These are phyloP conservation scores for Callipepla californica DNA, from an alignment of 2,113 vertebrate genomes.

Conservation along the genomic window DNA sequence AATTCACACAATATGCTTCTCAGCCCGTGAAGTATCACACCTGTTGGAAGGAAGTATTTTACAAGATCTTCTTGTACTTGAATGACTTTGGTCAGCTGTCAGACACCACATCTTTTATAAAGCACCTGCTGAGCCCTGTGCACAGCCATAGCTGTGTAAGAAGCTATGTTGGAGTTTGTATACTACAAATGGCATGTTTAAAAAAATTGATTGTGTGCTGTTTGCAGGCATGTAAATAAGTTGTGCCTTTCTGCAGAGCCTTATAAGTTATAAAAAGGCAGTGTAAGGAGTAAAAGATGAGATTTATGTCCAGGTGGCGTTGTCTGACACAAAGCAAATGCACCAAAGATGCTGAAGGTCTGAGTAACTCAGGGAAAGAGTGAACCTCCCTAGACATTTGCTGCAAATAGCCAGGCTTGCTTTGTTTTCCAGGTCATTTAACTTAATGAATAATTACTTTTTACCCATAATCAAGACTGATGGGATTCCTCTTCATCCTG, in stretches of 20 bases:
- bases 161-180: background rate
- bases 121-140: background rate
- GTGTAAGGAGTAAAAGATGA: background rate
- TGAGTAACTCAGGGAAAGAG: background rate
- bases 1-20: background rate
- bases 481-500: background rate
- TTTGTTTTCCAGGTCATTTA: slow-evolving; percentile 40
- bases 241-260: background rate
- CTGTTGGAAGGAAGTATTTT: background rate
- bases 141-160: background rate
- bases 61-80: background rate
- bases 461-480: slow-evolving; percentile 17
- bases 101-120: background rate
- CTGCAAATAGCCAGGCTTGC: slow-evolving; percentile 7
- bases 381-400: background rate
- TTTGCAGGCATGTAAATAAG: background rate
- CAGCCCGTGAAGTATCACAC: background rate
- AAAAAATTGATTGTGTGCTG: background rate
- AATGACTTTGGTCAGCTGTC: background rate
- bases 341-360: background rate
- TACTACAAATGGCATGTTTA: background rate
- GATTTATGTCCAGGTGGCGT: slow-evolving; percentile 6
- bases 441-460: slow-evolving; percentile 29
- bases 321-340: slow-evolving; percentile 6
- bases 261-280: slow-evolving; percentile 6